Evolutionary conservation across 2,797 vertebrate genomes (phyloP).

Genomic region (Glyptemys insculpta): DNA sequence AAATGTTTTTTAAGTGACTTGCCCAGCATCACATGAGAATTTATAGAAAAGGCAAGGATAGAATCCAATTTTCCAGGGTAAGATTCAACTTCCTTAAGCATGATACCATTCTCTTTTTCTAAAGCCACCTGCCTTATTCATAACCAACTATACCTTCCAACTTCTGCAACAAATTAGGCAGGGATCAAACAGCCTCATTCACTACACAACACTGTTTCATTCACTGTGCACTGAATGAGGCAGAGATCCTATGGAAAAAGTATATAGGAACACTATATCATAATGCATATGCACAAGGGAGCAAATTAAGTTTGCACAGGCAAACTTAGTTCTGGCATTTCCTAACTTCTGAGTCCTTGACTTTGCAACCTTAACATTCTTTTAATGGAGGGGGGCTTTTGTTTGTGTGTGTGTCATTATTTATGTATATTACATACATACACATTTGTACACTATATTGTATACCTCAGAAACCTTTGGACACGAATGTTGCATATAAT

Average conservation of each 20-base stretch:
- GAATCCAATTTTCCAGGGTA: neutral
- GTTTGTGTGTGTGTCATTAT: neutral
- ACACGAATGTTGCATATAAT: neutral
- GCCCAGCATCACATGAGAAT: neutral
- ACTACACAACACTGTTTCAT: neutral
- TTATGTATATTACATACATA: neutral
- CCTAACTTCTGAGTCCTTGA: neutral
- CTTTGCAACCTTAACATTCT: neutral
- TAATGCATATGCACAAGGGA: neutral
- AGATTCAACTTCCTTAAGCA: neutral
- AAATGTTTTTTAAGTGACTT: neutral
- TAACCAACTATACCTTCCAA: neutral
- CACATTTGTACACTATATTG: neutral
- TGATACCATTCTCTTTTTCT: neutral
- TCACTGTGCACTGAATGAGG: neutral
- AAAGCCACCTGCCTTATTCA: neutral
- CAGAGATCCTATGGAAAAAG: neutral
- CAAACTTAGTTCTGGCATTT: neutral
- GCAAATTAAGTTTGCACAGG: neutral
- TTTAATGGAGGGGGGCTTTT: neutral
- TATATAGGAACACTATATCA: neutral
- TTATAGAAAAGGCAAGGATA: neutral
- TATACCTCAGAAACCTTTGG: neutral
- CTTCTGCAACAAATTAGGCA: rapidly evolving
- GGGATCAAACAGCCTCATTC: neutral